A percentile compares a stretch with the other conserved stretches of the same genome.
phyloP scores from a whole-genome alignment of 2,113 vertebrate species.

The Isurus oxyrinchus region DNA sequence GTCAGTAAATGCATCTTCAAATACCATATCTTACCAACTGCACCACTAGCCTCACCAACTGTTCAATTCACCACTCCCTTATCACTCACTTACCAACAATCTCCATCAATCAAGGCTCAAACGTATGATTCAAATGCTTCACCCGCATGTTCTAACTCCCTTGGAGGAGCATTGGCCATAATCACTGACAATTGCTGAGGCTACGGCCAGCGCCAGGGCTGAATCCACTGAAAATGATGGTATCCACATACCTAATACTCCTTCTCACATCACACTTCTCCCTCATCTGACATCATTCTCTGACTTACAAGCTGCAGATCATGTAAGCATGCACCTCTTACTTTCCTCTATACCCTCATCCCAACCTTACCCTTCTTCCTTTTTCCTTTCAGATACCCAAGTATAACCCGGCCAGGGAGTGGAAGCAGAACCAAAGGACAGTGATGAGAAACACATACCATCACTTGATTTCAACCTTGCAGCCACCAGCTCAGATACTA shows the following conservation, averaged over 20 bases:
- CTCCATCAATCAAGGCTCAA: neutral
- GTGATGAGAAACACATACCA: too few species aligned
- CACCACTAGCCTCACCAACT: neutral
- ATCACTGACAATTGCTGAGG: neutral
- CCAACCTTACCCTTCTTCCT: too few species aligned
- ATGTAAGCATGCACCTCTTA: neutral
- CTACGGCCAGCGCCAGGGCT: neutral
- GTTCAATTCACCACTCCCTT: neutral
- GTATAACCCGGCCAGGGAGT: too few species aligned
- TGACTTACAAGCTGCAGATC: neutral
- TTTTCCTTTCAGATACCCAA: too few species aligned
- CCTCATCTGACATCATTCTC: neutral
- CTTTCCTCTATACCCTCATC: too few species aligned
- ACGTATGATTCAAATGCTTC: neutral
- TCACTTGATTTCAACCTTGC: too few species aligned
- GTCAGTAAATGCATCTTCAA: neutral
- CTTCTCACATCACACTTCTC: neutral
- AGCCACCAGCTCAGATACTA: too few species aligned
- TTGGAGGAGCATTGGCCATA: neutral
- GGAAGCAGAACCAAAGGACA: too few species aligned
- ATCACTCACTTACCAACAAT: neutral
- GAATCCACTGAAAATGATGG: neutral
- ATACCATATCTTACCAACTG: neutral
- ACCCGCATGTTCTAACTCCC: neutral
- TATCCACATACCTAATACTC: neutral